Evolutionary conservation across 2,888 invertebrate species (phyloP), one percentile per base, ranked within the genome.

Genomic region (Drosophila prostipennis): DNA sequence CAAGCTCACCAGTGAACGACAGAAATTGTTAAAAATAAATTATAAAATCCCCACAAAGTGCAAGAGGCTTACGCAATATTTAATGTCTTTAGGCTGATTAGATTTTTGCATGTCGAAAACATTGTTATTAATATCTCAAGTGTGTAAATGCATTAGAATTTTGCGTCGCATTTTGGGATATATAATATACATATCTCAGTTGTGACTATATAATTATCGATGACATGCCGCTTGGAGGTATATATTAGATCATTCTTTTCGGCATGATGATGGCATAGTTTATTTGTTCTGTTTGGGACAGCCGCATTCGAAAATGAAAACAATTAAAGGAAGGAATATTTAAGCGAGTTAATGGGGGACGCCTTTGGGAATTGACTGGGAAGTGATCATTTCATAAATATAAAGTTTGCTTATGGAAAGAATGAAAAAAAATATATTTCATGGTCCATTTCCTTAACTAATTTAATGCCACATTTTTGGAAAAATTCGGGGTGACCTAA

Each of bases 161-260:
- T 76, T 72, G 74, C 87, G 81, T 58, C 82, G 82, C 79, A 87
- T 71, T 75, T 72, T 72, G 61, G 69, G 68, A 80, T 61, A 65
- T 65, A 53, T 59, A 45, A 52, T 51, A 67, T 67, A 78, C 53
- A 69, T 43, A 53, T 54, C 68, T 74, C 71, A 57, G 72, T 78
- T 40, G 48, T 16, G 68, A 43, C 51, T 61, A 42, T 82, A 84
- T 80, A 83, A 80, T 80, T 77, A 79, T 77, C 83, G 84, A 84
- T 84, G 84, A 84, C 77, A 80, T 67, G 74, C 55, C 56, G 39
- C 64, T 64, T 61, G 64, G 55, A 23, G 42, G 19, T 29, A 64
- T 29, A 64, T 68, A 88, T 84, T 84, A 84, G 86, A 80, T 84
- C 84, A 84, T 80, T 77, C 45, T 54, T 74, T 71, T 51, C 37